These are phyloP conservation scores for Trematomus loennbergii DNA, from an alignment of 2,113 vertebrate species.

Conservation along the genomic window DNA sequence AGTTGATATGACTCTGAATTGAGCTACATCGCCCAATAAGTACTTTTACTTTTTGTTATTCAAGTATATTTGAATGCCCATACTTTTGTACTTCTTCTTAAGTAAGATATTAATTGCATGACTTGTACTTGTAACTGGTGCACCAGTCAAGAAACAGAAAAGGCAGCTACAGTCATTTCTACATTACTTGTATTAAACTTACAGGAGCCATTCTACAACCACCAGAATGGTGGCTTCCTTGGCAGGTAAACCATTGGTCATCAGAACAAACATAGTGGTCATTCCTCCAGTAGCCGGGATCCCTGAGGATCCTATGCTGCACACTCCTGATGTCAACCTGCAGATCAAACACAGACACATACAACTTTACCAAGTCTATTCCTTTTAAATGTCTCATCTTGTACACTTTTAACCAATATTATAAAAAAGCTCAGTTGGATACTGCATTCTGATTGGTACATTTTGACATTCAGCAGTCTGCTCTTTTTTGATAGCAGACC, in stretches of 20 bases:
- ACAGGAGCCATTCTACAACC: conserved; percentile 30
- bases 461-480: too few species aligned
- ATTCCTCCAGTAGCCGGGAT: conserved; percentile 11
- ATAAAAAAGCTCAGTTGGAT: too few species aligned
- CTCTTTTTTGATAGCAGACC: too few species aligned
- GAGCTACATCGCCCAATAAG: too few species aligned
- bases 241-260: neutral
- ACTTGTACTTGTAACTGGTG: neutral
- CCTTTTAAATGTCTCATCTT: neutral
- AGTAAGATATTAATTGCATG: too few species aligned
- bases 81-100: too few species aligned
- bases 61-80: too few species aligned
- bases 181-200: neutral
- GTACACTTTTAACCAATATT: neutral
- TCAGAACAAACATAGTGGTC: conserved; percentile 14
- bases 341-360: neutral
- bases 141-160: neutral
- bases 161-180: neutral
- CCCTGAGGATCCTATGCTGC: conserved; percentile 11
- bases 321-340: conserved; percentile 8
- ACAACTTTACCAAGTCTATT: neutral
- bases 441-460: too few species aligned
- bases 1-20: too few species aligned
- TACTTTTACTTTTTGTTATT: too few species aligned
- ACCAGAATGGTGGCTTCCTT: conserved; percentile 7